phyloP scores from a whole-genome alignment of 2,797 vertebrate genomes.

The Rhadinocentrus ornatus region DNA sequence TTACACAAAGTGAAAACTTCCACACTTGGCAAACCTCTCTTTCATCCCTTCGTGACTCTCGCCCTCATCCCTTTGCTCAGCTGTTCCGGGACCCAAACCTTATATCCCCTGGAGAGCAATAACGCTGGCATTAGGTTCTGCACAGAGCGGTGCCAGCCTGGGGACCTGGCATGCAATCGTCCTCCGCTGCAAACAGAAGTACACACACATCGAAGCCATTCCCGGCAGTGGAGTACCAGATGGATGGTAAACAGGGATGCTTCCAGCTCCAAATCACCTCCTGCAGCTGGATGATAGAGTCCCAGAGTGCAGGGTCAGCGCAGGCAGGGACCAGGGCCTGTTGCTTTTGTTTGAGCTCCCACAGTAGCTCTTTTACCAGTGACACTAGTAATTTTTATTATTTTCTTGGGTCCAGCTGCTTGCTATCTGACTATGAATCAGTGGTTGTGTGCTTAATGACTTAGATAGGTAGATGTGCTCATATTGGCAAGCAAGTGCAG shows the following conservation, averaged over 20 bases:
- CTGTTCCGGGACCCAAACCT: constrained; percentile 54
- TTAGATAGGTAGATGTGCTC: constrained; percentile 57
- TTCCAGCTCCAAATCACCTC: constrained; percentile 68
- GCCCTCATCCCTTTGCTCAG: constrained; percentile 30
- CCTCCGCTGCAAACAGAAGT: constrained; percentile 54
- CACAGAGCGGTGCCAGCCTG: constrained; percentile 57
- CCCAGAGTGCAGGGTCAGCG: constrained; percentile 14
- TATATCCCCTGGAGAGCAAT: constrained; percentile 53
- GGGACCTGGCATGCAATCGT: constrained; percentile 58
- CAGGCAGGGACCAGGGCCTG: constrained; percentile 15
- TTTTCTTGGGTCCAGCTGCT: constrained; percentile 26
- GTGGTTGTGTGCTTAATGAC: constrained; percentile 60
- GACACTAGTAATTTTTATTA: background rate
- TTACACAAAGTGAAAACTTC: constrained; percentile 39
- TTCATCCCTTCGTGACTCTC: constrained; percentile 6
- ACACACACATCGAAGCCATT: constrained; percentile 40
- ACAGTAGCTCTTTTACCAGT: constrained; percentile 6
- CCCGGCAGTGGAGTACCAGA: constrained; percentile 62
- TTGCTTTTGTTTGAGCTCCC: background rate
- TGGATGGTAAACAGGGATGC: constrained; percentile 63
- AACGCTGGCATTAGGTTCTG: constrained; percentile 49
- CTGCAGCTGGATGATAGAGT: constrained; percentile 67
- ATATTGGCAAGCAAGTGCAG: constrained; percentile 35
- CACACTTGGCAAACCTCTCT: constrained; percentile 19
- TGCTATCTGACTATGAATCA: constrained; percentile 46